phyloP scores from a whole-genome alignment of 2,797 vertebrate species.

The Poeciliopsis presidionis region DNA sequence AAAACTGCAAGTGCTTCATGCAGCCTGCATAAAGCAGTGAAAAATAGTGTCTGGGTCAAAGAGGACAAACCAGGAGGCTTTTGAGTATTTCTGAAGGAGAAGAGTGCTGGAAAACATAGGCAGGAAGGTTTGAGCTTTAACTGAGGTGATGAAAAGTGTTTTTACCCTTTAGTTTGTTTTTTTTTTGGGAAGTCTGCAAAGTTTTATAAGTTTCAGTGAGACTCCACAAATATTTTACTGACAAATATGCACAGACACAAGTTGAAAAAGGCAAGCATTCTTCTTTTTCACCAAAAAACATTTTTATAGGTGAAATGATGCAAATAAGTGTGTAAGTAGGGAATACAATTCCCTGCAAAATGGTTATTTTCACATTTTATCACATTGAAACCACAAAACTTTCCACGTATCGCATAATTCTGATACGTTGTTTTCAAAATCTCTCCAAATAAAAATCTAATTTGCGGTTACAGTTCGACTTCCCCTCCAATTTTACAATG shows the following conservation, averaged over 20 bases:
- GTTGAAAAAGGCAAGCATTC: conserved; percentile 17
- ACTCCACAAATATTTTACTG: conserved; percentile 62
- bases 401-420: neutral
- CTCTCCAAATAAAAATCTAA: neutral
- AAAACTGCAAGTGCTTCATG: conserved; percentile 15
- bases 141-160: conserved; percentile 69
- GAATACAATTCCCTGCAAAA: conserved; percentile 15
- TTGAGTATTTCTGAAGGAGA: conserved; percentile 50
- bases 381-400: neutral
- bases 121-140: conserved; percentile 65
- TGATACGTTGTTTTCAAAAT: neutral
- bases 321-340: conserved; percentile 49
- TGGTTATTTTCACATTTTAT: neutral
- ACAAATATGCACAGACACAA: conserved; percentile 58
- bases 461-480: neutral
- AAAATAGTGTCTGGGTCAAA: conserved; percentile 60
- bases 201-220: conserved; percentile 54
- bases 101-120: conserved; percentile 43
- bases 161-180: conserved; percentile 45
- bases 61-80: conserved; percentile 55
- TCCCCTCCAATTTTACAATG: neutral
- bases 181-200: conserved; percentile 38
- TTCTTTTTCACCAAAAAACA: conserved; percentile 33
- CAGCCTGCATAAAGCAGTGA: conserved; percentile 46
- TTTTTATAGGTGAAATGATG: conserved; percentile 50